These are phyloP conservation scores for Aphrocallistes beatrix DNA, from an alignment of 37 sponge, comb jelly and placozoan genomes.

Conservation along the genomic window DNA sequence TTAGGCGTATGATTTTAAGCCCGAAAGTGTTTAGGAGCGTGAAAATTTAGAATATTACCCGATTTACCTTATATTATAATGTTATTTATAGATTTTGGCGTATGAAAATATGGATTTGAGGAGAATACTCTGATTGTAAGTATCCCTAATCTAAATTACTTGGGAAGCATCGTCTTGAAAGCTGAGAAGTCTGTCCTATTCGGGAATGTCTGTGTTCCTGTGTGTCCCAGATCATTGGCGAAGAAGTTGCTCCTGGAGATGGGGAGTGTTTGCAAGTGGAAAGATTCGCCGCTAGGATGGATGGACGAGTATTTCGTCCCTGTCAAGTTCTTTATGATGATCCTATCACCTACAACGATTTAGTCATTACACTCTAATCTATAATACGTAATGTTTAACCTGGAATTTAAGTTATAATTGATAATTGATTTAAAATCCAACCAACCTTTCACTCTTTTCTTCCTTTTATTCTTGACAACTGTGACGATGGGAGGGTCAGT, in stretches of 20 bases:
- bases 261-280: neutral
- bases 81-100: too few relatives aligned
- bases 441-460: neutral
- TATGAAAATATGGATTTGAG: too few relatives aligned
- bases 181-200: slow-evolving; percentile 58
- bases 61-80: too few relatives aligned
- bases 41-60: too few relatives aligned
- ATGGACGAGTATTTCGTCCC: neutral
- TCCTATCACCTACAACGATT: neutral
- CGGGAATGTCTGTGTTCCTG: slow-evolving; percentile 38
- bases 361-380: too few relatives aligned
- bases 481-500: neutral
- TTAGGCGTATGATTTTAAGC: too few relatives aligned
- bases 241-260: neutral
- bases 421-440: too few relatives aligned
- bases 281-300: neutral
- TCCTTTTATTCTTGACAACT: neutral
- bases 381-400: too few relatives aligned
- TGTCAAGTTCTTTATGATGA: neutral
- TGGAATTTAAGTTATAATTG: too few relatives aligned
- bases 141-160: too few relatives aligned
- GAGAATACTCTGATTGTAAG: too few relatives aligned
- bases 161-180: slow-evolving; percentile 47
- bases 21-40: too few relatives aligned
- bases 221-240: neutral